These are phyloP conservation scores for Drosophila fungiperda DNA, from an alignment of 2,888 invertebrate species.

Conservation along the genomic window DNA sequence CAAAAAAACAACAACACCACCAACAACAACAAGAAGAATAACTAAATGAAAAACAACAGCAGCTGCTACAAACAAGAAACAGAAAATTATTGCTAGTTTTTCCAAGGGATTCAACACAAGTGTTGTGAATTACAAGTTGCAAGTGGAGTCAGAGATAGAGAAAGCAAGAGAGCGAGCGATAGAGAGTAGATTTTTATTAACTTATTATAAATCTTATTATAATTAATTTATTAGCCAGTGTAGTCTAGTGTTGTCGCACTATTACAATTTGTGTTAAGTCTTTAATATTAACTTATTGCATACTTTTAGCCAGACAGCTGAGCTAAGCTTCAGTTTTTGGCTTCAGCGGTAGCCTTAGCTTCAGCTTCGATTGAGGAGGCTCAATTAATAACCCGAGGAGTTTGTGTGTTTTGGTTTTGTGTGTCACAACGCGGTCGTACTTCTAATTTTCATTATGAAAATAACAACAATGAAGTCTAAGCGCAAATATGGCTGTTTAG, in stretches of 20 bases:
- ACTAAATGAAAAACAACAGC: conserved; percentile 24
- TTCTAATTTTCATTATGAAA: conserved; percentile 82
- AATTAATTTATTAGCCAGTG: conserved; percentile 8
- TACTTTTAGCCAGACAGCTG: conserved; percentile 51
- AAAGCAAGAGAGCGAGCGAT: not conserved
- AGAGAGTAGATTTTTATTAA: conserved; percentile 14
- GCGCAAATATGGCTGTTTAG: conserved; percentile 85
- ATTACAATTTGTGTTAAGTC: conserved; percentile 22
- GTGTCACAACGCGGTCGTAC: conserved; percentile 56
- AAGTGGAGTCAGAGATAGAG: conserved; percentile 4
- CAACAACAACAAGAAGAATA: conserved; percentile 54
- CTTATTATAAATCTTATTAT: conserved; percentile 13
- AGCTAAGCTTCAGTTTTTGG: conserved; percentile 40
- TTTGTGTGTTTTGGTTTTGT: conserved; percentile 6
- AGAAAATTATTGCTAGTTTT: conserved; percentile 7
- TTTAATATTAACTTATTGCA: conserved; percentile 49
- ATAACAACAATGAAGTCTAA: conserved; percentile 85
- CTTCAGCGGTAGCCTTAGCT: not conserved
- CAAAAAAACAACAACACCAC: conserved; percentile 38
- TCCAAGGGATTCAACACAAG: conserved; percentile 32
- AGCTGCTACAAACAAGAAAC: conserved; percentile 5
- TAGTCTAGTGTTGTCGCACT: conserved; percentile 15
- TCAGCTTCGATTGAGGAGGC: conserved; percentile 17
- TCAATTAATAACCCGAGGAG: conserved; percentile 12
- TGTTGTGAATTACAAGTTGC: conserved; percentile 37